phyloP scores from a whole-genome alignment of 2,797 vertebrate genomes.

The Lycodopsis pacificus region DNA sequence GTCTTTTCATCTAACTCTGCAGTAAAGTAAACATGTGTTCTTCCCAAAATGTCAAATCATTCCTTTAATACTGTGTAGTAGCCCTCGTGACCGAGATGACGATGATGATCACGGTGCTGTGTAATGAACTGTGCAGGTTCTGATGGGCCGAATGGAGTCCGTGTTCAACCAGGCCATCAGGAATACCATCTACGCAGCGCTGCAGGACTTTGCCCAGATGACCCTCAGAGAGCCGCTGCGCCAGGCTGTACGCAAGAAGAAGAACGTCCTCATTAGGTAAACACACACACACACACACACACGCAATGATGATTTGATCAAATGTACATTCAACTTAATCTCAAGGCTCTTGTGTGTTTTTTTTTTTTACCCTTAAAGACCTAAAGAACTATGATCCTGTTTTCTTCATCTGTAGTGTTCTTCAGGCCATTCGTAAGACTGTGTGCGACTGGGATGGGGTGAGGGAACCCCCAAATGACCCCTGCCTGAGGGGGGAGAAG shows the following conservation, averaged over 20 bases:
- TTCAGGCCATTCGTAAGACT: constrained; percentile 98
- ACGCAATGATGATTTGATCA: background rate
- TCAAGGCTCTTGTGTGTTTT: background rate
- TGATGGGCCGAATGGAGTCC: constrained; percentile 99
- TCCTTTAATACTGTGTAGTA: background rate
- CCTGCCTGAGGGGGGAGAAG: constrained; percentile 97
- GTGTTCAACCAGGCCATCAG: constrained; percentile 99
- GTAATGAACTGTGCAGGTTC: constrained; percentile 75
- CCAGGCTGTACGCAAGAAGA: constrained; percentile 99
- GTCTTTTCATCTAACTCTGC: background rate
- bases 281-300: background rate
- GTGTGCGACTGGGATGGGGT: constrained; percentile 99
- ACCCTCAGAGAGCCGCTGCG: constrained; percentile 94
- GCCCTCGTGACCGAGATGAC: background rate
- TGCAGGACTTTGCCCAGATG: constrained; percentile 98
- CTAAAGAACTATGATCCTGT: background rate
- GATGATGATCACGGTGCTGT: constrained; percentile 7
- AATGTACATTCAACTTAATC: background rate
- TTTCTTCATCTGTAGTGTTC: constrained; percentile 84
- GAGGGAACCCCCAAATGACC: constrained; percentile 96
- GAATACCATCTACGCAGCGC: constrained; percentile 97
- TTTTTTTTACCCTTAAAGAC: background rate
- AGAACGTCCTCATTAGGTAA: constrained; percentile 93
- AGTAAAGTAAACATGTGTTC: background rate
- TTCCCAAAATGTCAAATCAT: background rate